Percentiles rank a stretch among this genome's conserved stretches.
These are phyloP conservation scores for Chelon labrosus DNA, from an alignment of 2,797 vertebrate species.

Conservation along the genomic window DNA sequence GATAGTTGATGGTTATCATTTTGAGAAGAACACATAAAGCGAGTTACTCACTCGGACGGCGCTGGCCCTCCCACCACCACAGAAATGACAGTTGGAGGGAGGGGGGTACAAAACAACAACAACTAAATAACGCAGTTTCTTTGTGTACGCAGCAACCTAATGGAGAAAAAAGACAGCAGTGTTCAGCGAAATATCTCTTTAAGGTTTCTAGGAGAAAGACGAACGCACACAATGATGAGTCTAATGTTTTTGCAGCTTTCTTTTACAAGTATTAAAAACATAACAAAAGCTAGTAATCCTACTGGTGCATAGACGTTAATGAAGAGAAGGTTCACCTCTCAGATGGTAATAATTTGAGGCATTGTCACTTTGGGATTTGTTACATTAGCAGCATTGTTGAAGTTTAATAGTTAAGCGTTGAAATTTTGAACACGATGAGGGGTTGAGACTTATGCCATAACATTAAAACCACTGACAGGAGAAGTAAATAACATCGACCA, in stretches of 20 bases:
- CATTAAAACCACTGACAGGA: no score
- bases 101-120: neutral
- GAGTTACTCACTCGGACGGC: conserved; percentile 27
- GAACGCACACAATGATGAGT: neutral
- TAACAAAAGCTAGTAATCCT: no score
- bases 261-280: no score
- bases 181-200: neutral
- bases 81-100: conserved; percentile 21
- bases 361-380: no score
- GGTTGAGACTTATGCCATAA: no score
- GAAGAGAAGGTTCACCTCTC: no score
- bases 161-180: conserved; percentile 33
- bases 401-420: no score
- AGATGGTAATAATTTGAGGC: no score
- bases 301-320: no score
- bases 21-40: conserved; percentile 46
- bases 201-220: neutral
- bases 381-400: no score
- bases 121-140: conserved; percentile 15
- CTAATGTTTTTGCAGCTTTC: neutral
- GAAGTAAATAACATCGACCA: no score
- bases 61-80: conserved; percentile 8
- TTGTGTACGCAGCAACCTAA: conserved; percentile 19
- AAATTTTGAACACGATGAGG: no score
- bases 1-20: conserved; percentile 64